Base-by-base conservation (phyloP, 2,888 invertebrate genomes). In the Drosophila multiciliata region DNA sequence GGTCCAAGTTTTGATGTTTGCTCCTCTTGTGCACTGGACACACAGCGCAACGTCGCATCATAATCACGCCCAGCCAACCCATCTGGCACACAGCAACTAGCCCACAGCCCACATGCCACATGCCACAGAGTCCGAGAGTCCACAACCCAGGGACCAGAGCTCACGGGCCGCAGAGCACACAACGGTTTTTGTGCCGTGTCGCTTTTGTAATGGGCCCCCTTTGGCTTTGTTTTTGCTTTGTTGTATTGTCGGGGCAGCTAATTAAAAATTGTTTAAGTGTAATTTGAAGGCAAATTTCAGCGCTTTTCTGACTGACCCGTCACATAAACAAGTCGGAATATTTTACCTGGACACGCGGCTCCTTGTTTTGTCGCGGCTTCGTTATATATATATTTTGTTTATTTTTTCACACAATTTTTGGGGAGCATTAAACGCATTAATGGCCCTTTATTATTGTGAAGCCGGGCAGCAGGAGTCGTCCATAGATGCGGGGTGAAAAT, bases 191-290 rank as follows among this genome's bases (percentile, higher is more conserved):
- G 82, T 68, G 67, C 54, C 63, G 32, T 59, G 53, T 54, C 55
- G 74, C 69, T 61, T 85, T 70, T 68, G 68, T 71, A 12, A 54
- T 65, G 26, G 64, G 66, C 60, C 66, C 62, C 64, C 71, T 85
- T 80, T 75, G 65, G 58, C 35, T 79, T 81, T 81, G 65, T 74
- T 79, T 23, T 36, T 58, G 64, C 42, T 67, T 65, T 65, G 69
- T 75, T 63, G 33, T 73, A 66, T 70, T 74, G 61, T 62, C 53
- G 76, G 75, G 71, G 73, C 73, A 77, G 88, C 86, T 88, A 90
- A 87, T 90, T 90, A 87, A 87, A 90, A 85, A 67, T 83, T 83
- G 80, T 73, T 74, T 75, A 78, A 85, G 68, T 82, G 74, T 83
- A 75, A 86, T 80, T 66, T 84, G 88, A 82, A 80, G 73, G 83